Base-by-base conservation (phyloP, 1,140 invertebrate species). In the Drosophila asahinai region DNA sequence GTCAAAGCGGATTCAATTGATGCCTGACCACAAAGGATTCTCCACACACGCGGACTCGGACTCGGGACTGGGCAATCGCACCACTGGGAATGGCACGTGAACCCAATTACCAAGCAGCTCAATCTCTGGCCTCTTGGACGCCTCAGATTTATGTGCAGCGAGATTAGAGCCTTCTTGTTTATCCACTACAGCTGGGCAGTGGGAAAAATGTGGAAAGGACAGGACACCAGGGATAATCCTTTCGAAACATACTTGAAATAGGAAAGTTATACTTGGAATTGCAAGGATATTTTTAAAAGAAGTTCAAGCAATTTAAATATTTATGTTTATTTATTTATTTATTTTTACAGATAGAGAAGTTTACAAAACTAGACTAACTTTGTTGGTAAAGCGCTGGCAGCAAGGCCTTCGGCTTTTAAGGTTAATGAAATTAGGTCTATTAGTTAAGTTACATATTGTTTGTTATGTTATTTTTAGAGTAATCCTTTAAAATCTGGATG, bases 101-200 rank as follows among this genome's bases (percentile, higher is more conserved):
- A 73, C 60, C 61, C 83, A 89, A 87, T 87, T 87, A 84, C 83
- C 84, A 84, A 87, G 81, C 84, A 84, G 77, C 52, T 77, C 77
- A 77, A 80, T 77, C 80, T 65, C 38, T 61, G 38, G 22, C 49
- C 54, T 30, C 68, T 38, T 71, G 70, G 40, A 57, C 45, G 36
- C 48, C 57, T 62, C 71, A 82, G 82, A 90, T 90, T 90, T 90
- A 90, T 90, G 86, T 68, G 61, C 8, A 25, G 52, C 59, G n/a
- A 91, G 81, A 89, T 90, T 72, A 77, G 27, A 38, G 19, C 19
- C 51, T 60, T 64, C 36, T 51, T 25, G 11, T n/a, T 51, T 9
- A 1, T 19, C 3, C 36, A 55, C 8, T 25, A 3, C 14, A 5
- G 17, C 36, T 30, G 40, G 40, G 19, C 38, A 33, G 58, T 33